Evolutionary conservation across 1,140 invertebrate genomes (phyloP), one percentile per base, ranked within the genome.

Genomic region (Drusus annulatus): DNA sequence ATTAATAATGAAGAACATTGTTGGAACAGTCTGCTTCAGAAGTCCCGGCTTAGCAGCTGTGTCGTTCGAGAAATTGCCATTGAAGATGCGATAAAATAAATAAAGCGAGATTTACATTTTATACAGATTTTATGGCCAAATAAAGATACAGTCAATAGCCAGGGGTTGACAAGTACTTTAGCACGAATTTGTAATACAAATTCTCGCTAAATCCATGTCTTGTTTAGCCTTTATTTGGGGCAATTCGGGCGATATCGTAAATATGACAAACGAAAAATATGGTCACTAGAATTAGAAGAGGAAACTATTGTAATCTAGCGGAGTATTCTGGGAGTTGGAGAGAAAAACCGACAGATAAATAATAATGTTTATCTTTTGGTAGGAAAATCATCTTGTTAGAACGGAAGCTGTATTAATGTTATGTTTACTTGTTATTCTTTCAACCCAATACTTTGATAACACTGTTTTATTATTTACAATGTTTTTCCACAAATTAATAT

Each of bases 31-130:
- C 17, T 17, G 54, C 21, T 21, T 17, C 7, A 7, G 54, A 58
- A 21, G 21, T 17, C 54, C 54, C 17, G 54, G 54, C 54, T 58
- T 58, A 58, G 21, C 54, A 58, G 17, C 54, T 58, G 54, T 21
- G 54, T 21, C 54, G 21, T 58, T 58, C n/a, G 6, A 21, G 54
- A 58, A 65, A 65, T 65, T 65, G 23, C 62, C 62, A 65, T 65
- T 25, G 23, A 65, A 13, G 62, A 65, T 65, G 28, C 62, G 62
- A 65, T 65, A 31, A 65, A 65, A 16, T 65, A 65, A 65, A 65
- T 65, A 65, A 16, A 28, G 62, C 62, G 23, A 25, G 62, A 65
- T 65, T 65, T 65, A 65, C 62, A 65, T 65, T 65, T 65, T 65
- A 65, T 31, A 65, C 28, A 31, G 62, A 65, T 65, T 65, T 65